phyloP scores from a whole-genome alignment of 2,888 invertebrate genomes.

The Amaurobius ferox region DNA sequence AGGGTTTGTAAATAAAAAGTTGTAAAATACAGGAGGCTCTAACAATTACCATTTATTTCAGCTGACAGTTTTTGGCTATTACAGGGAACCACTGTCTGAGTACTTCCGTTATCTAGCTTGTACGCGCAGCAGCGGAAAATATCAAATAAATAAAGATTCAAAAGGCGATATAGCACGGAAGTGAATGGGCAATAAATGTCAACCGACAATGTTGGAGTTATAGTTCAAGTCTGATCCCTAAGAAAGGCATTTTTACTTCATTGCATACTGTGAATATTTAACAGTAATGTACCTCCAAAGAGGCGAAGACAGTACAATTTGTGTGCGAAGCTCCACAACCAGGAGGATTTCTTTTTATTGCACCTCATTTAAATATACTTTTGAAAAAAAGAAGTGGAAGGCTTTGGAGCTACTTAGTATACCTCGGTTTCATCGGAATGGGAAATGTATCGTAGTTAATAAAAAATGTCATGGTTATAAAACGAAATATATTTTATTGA shows the following conservation, averaged over 20 bases:
- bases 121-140: constrained; percentile 62
- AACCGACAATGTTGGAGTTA: constrained; percentile 65
- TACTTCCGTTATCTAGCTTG: constrained; percentile 57
- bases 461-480: too few relatives aligned
- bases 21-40: constrained; percentile 37
- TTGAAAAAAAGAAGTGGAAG: neutral
- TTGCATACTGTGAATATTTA: constrained; percentile 64
- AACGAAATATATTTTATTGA: too few relatives aligned
- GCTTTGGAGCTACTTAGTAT: too few relatives aligned
- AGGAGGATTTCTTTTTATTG: constrained; percentile 15
- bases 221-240: constrained; percentile 57
- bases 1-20: constrained; percentile 62
- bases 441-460: too few relatives aligned
- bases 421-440: too few relatives aligned
- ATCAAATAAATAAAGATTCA: constrained; percentile 69
- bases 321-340: constrained; percentile 13
- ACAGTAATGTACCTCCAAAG: constrained; percentile 56
- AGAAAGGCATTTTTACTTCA: constrained; percentile 55
- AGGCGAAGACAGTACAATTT: constrained; percentile 60
- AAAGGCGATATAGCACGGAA: constrained; percentile 50
- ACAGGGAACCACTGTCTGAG: constrained; percentile 58
- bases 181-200: constrained; percentile 70
- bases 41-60: constrained; percentile 69
- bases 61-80: constrained; percentile 63
- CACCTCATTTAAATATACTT: neutral